Evolutionary conservation across 2,113 vertebrate genomes (phyloP).

Genomic region (Clinocottus analis): DNA sequence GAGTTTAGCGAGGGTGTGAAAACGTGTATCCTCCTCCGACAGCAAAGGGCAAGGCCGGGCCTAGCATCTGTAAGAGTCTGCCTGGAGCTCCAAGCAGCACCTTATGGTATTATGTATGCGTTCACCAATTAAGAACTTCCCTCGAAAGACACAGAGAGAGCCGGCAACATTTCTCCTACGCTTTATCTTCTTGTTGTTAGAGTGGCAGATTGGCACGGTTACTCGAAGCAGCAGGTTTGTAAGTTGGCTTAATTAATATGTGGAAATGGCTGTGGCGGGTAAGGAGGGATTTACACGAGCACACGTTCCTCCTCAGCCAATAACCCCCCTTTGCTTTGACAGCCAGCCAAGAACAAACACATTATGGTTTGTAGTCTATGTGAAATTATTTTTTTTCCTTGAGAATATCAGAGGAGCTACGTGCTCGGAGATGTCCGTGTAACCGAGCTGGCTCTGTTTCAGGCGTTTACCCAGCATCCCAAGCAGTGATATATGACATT

Average conservation of each 20-base stretch:
- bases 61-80: conserved; percentile 57
- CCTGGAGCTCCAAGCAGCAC: conserved; percentile 56
- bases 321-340: conserved; percentile 63
- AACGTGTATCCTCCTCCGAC: conserved; percentile 53
- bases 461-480: neutral
- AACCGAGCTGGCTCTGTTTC: conserved; percentile 4
- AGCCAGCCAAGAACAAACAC: conserved; percentile 64
- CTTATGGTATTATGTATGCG: conserved; percentile 65
- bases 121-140: conserved; percentile 69
- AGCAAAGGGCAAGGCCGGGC: conserved; percentile 52
- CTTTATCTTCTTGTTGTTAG: conserved; percentile 56
- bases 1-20: conserved; percentile 63
- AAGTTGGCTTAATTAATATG: conserved; percentile 79
- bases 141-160: conserved; percentile 49
- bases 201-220: conserved; percentile 75
- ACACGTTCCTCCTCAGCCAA: conserved; percentile 58
- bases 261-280: conserved; percentile 62
- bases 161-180: conserved; percentile 38
- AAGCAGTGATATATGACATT: neutral
- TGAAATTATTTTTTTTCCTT: conserved; percentile 22
- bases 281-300: conserved; percentile 69
- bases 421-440: neutral
- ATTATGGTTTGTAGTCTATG: conserved; percentile 31
- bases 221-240: conserved; percentile 74
- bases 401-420: conserved; percentile 24